These are phyloP conservation scores for Tigriopus japonicus DNA, from an alignment of 1,140 invertebrate species.

Conservation along the genomic window DNA sequence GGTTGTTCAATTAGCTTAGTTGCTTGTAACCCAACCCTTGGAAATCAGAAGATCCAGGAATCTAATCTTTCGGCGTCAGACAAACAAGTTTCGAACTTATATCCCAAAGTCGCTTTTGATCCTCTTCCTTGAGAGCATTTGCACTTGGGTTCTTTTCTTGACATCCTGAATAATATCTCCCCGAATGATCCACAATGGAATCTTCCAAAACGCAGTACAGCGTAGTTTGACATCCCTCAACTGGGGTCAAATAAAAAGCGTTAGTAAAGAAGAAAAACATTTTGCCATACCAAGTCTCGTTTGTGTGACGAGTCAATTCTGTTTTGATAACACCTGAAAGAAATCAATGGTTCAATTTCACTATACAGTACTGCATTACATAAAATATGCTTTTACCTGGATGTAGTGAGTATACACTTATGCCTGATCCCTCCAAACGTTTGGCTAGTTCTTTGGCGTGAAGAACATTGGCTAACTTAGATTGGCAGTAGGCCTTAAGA, in stretches of 20 bases:
- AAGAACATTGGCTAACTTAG: slow-evolving; percentile 3
- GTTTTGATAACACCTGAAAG: neutral
- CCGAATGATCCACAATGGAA: neutral
- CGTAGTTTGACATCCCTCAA: neutral
- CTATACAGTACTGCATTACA: too few species aligned
- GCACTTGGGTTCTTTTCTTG: neutral
- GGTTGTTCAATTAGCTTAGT: too few species aligned
- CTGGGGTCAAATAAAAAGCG: neutral
- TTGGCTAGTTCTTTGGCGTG: neutral
- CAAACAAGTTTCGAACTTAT: too few species aligned
- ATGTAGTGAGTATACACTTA: slow-evolving; percentile 2
- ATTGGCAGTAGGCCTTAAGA: slow-evolving; percentile 6
- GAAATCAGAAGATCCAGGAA: too few species aligned
- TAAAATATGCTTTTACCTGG: neutral
- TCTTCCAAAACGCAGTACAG: neutral
- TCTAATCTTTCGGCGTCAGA: too few species aligned
- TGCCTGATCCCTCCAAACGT: neutral
- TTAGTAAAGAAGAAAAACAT: neutral
- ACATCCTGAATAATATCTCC: neutral
- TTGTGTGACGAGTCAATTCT: neutral
- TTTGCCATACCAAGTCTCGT: neutral
- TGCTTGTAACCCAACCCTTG: too few species aligned
- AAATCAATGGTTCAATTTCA: too few species aligned
- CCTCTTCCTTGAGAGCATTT: neutral
- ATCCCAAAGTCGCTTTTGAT: too few species aligned